Evolutionary conservation across 2,797 vertebrate species (phyloP).

Genomic region (Acanthis flammea): DNA sequence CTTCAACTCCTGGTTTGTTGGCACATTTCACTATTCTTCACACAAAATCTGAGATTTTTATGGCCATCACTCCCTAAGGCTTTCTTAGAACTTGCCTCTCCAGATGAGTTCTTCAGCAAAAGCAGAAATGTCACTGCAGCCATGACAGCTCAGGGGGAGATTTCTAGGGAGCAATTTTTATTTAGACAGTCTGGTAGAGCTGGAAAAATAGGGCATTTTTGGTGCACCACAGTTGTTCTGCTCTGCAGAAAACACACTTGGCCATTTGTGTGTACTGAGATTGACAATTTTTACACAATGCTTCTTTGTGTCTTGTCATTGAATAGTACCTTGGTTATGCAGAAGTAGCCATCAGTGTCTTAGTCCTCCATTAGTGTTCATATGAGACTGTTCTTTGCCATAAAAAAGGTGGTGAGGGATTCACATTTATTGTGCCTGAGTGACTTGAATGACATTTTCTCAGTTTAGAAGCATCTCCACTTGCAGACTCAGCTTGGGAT

Average conservation of each 20-base stretch:
- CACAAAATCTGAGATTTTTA: neutral
- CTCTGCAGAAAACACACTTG: neutral
- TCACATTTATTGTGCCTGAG: conserved; percentile 31
- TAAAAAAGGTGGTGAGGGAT: neutral
- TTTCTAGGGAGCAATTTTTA: neutral
- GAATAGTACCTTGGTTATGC: neutral
- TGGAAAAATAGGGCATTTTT: neutral
- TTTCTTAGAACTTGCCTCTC: neutral
- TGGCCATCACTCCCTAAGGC: neutral
- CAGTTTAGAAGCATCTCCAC: conserved; percentile 25
- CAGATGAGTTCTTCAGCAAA: neutral
- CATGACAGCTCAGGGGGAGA: neutral
- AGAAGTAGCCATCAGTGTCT: conserved; percentile 19
- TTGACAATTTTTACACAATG: neutral
- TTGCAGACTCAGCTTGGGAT: conserved; percentile 51
- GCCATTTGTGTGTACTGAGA: neutral
- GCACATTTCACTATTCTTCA: neutral
- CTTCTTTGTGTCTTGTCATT: neutral
- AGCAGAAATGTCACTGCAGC: neutral
- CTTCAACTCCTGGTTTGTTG: neutral
- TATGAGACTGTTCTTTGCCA: neutral
- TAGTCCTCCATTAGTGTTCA: neutral
- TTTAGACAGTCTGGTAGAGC: neutral
- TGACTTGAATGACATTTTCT: conserved; percentile 46
- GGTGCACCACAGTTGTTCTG: neutral